These are phyloP conservation scores for Proisotoma minuta DNA, from an alignment of 2,888 invertebrate species.

Conservation along the genomic window DNA sequence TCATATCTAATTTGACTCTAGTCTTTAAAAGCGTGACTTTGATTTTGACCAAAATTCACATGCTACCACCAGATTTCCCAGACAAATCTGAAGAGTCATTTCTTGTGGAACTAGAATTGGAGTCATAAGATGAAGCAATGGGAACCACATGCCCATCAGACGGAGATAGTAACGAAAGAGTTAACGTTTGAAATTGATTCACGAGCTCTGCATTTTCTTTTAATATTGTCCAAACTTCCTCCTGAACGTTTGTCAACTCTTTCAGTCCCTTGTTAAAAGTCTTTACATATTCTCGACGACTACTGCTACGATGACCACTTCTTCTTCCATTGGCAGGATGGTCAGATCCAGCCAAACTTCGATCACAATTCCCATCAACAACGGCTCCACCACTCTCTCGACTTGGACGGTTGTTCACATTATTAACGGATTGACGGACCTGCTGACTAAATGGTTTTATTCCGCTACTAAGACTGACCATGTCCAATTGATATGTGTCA, in stretches of 20 bases:
- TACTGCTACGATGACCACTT: slow-evolving; percentile 26
- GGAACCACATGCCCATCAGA: slow-evolving; percentile 32
- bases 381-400: slow-evolving; percentile 16
- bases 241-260: slow-evolving; percentile 49
- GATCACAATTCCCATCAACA: slow-evolving; percentile 14
- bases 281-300: slow-evolving; percentile 41
- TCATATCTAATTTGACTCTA: no score
- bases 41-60: no score
- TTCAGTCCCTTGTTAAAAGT: slow-evolving; percentile 48
- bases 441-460: slow-evolving; percentile 40
- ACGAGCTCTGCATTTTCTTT: slow-evolving; percentile 54
- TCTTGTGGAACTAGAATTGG: slow-evolving; percentile 28
- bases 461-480: slow-evolving; percentile 39
- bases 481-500: slow-evolving; percentile 46
- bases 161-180: slow-evolving; percentile 45
- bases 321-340: slow-evolving; percentile 26
- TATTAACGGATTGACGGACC: no score
- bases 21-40: no score
- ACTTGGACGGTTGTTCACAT: slow-evolving; percentile 3
- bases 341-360: slow-evolving; percentile 23
- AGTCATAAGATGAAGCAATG: slow-evolving; percentile 35
- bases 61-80: slow-evolving; percentile 34
- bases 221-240: slow-evolving; percentile 52
- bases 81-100: slow-evolving; percentile 37
- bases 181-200: slow-evolving; percentile 50